A percentile compares a stretch with the other conserved stretches of the same genome.
These are phyloP conservation scores for Casuarius casuarius DNA, from an alignment of 2,113 vertebrate species.

Conservation along the genomic window DNA sequence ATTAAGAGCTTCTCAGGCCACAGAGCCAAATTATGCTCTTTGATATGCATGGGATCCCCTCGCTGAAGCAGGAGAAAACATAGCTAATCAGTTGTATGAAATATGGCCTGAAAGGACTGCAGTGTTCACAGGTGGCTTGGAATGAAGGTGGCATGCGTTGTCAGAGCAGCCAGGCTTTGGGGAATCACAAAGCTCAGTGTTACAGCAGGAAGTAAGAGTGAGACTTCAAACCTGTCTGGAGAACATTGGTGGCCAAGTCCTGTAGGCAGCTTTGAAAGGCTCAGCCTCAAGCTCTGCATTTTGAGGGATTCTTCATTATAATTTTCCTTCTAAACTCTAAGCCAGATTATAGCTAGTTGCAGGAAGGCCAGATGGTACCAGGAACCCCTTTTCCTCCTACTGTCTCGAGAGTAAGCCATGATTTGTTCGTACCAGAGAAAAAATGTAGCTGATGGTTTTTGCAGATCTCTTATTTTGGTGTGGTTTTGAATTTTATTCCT, in stretches of 20 bases:
- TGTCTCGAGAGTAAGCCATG: not conserved
- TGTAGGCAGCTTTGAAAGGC: not conserved
- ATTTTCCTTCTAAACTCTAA: not conserved
- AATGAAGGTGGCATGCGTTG: not conserved
- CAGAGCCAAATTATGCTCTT: not conserved
- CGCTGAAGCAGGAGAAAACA: not conserved
- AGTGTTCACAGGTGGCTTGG: rapidly evolving
- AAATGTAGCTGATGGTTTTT: not conserved
- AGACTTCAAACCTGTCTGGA: not conserved
- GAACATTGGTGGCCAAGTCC: not conserved
- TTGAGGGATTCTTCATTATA: rapidly evolving
- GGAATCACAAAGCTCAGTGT: not conserved
- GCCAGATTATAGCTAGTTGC: not conserved
- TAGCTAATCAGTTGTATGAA: rapidly evolving
- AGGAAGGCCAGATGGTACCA: not conserved
- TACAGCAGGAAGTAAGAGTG: not conserved
- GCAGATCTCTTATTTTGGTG: not conserved
- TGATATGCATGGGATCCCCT: not conserved
- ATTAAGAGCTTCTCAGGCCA: constrained; percentile 5
- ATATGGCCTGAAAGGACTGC: not conserved
- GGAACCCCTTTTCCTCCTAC: not conserved
- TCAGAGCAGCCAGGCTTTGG: not conserved
- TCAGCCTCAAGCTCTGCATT: not conserved
- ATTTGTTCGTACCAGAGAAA: not conserved
- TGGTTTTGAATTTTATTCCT: not conserved